phyloP scores from a whole-genome alignment of 2,888 invertebrate genomes.

The Holacanthella duospinosa region DNA sequence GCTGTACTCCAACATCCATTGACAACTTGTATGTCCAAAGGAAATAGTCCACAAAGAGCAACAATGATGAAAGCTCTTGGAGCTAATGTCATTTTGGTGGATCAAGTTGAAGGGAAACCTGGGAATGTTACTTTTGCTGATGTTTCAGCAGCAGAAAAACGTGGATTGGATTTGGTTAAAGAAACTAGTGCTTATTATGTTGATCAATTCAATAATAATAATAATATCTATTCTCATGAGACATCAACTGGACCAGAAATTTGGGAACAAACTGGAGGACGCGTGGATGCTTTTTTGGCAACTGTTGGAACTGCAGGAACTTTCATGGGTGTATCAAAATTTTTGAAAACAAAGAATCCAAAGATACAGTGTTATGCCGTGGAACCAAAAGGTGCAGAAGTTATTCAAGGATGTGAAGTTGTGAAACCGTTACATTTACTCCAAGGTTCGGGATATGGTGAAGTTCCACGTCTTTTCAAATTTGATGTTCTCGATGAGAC shows the following conservation, averaged over 20 bases:
- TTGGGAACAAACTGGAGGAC: slow-evolving; percentile 20
- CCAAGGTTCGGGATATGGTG: slow-evolving; percentile 22
- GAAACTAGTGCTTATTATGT: slow-evolving; percentile 20
- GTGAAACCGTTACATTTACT: slow-evolving; percentile 19
- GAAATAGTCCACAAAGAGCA: slow-evolving; percentile 23
- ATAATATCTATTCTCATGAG: slow-evolving; percentile 14
- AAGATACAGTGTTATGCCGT: slow-evolving; percentile 18
- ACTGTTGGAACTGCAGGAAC: slow-evolving; percentile 25
- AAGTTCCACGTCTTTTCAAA: slow-evolving; percentile 17
- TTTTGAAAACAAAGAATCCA: slow-evolving; percentile 17
- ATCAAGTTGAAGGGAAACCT: slow-evolving; percentile 19
- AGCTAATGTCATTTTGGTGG: slow-evolving; percentile 17
- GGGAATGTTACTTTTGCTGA: slow-evolving; percentile 21
- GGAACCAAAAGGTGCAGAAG: slow-evolving; percentile 20
- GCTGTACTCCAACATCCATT: slow-evolving; percentile 18
- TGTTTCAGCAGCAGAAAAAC: slow-evolving; percentile 16
- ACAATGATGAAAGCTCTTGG: slow-evolving; percentile 23
- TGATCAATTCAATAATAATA: slow-evolving; percentile 21
- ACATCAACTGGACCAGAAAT: slow-evolving; percentile 21
- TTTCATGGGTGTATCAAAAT: slow-evolving; percentile 19
- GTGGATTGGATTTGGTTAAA: slow-evolving; percentile 12
- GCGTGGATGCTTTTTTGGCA: slow-evolving; percentile 19
- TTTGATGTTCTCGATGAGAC: slow-evolving; percentile 21
- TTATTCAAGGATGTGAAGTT: slow-evolving; percentile 15
- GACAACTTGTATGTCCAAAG: slow-evolving; percentile 19